Conservation (phyloP, 2,888 invertebrate genomes). For the Capitulum mitella region DNA sequence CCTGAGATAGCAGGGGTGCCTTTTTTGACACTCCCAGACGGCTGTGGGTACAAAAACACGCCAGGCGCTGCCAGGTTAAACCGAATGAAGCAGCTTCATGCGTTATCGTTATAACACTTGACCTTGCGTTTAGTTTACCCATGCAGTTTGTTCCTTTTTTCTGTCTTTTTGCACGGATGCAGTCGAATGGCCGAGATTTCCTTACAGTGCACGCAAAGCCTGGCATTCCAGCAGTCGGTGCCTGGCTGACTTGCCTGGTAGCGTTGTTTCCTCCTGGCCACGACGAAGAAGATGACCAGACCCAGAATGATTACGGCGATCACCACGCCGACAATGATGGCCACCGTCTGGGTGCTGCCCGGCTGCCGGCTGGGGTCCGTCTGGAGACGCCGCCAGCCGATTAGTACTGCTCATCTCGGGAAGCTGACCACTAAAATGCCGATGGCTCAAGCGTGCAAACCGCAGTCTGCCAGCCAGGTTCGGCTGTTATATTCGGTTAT, state of each 20-base stretch:
- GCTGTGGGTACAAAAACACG: too few species aligned
- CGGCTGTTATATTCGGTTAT: not conserved
- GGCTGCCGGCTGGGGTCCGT: not conserved
- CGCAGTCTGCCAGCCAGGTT: not conserved
- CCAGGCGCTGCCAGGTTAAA: too few species aligned
- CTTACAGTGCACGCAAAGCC: too few species aligned
- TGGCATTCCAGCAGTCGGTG: too few species aligned
- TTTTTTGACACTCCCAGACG: too few species aligned
- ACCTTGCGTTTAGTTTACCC: too few species aligned
- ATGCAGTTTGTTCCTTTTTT: too few species aligned
- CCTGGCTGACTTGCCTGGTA: conserved; percentile 7
- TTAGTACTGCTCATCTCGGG: not conserved
- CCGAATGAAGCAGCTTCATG: too few species aligned
- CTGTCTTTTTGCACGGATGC: too few species aligned
- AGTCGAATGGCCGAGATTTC: too few species aligned
- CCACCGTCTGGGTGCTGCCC: not conserved
- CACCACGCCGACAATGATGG: conserved; percentile 15
- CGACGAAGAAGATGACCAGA: not conserved
- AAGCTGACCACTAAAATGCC: not conserved
- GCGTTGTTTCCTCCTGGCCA: not conserved
- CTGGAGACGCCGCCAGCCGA: not conserved
- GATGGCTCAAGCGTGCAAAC: not conserved
- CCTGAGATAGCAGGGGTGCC: too few species aligned
- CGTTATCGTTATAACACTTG: too few species aligned
- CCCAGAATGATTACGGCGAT: conserved; percentile 7